These are phyloP conservation scores for Sycophila sp. DNA, from an alignment of 1,140 invertebrate species.

Conservation along the genomic window DNA sequence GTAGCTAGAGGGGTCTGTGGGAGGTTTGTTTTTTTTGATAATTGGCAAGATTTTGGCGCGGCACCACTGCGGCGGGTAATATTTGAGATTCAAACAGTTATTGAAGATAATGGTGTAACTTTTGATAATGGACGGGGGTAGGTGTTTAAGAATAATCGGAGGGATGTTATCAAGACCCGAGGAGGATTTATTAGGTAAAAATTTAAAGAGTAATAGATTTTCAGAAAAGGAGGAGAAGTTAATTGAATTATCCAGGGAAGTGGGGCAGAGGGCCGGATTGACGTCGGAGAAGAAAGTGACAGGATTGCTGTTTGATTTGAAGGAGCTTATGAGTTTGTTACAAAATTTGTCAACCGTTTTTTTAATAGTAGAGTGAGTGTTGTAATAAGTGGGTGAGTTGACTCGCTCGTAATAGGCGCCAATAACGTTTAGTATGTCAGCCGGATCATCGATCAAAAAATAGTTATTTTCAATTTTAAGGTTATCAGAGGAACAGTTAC, in stretches of 20 bases:
- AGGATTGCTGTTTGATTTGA: not conserved
- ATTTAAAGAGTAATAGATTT: not conserved
- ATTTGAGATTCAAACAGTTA: not conserved
- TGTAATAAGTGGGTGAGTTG: not conserved
- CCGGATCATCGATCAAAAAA: not conserved
- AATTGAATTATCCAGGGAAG: not conserved
- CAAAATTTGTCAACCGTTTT: not conserved
- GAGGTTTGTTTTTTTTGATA: conserved; percentile 6
- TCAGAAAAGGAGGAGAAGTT: not conserved
- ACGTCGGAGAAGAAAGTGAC: not conserved
- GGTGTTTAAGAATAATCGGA: conserved; percentile 1
- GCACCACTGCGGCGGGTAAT: not conserved
- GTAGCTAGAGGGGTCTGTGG: not conserved
- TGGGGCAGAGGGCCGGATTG: not conserved
- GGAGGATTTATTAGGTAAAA: not conserved
- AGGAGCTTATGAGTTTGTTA: not conserved
- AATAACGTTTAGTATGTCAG: not conserved
- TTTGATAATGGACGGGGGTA: not conserved
- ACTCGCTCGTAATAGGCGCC: conserved; percentile 3
- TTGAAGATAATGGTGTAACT: conserved; percentile 1
- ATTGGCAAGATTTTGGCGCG: too few species aligned
- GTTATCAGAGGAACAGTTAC: not conserved
- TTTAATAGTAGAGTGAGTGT: not conserved
- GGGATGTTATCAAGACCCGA: conserved; percentile 3
- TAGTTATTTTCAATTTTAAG: not conserved